A percentile compares a stretch with the other conserved stretches of the same genome.
Conservation (phyloP, 2,888 invertebrate genomes). For the Nomada goodeniana region DNA sequence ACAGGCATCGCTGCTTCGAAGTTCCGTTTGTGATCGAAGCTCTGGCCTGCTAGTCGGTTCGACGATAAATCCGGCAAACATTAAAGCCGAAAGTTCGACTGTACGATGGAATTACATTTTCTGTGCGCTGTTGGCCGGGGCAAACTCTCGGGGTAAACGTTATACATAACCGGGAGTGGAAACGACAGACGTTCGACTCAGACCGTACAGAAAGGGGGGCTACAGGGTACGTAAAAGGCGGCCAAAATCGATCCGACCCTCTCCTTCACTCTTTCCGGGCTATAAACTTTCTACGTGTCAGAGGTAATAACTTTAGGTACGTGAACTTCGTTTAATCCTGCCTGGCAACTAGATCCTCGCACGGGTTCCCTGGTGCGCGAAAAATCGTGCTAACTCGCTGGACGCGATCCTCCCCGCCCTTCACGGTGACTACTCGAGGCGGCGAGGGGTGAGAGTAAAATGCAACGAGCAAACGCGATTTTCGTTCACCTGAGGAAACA, state of each 20-base stretch:
- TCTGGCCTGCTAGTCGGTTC: conserved; percentile 1
- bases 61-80: conserved; percentile 51
- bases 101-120: conserved; percentile 57
- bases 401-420: conserved; percentile 6
- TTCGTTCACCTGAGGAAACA: conserved; percentile 1
- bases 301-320: conserved; percentile 50
- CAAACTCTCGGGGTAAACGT: conserved; percentile 49
- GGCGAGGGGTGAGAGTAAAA: not conserved
- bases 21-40: conserved; percentile 18
- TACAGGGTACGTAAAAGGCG: not conserved
- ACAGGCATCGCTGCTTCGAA: not conserved
- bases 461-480: not conserved
- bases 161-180: conserved; percentile 47
- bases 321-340: conserved; percentile 54
- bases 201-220: not conserved
- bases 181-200: conserved; percentile 45
- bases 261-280: conserved; percentile 9
- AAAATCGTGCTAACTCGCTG: conserved; percentile 18
- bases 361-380: conserved; percentile 20
- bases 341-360: conserved; percentile 23
- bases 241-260: conserved; percentile 45
- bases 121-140: conserved; percentile 44
- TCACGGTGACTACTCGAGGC: not conserved
- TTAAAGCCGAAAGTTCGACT: conserved; percentile 50
- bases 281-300: conserved; percentile 62